These are phyloP conservation scores for Dione vanillae DNA, from an alignment of 2,888 invertebrate genomes.

Conservation along the genomic window DNA sequence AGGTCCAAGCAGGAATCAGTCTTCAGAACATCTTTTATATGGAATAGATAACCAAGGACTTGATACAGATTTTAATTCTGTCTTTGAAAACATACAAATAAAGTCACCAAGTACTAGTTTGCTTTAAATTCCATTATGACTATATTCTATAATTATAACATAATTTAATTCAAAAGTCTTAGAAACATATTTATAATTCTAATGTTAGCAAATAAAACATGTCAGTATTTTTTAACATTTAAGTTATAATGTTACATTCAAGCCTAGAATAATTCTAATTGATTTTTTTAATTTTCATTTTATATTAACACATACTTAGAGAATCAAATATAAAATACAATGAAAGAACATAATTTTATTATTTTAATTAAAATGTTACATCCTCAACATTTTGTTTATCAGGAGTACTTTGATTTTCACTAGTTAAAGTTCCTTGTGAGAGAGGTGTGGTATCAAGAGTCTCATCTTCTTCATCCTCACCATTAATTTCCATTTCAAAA, in stretches of 20 bases:
- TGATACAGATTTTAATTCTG: slow-evolving; percentile 86
- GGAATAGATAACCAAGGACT: slow-evolving; percentile 85
- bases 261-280: neutral
- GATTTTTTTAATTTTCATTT: too few relatives aligned
- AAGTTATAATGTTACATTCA: neutral
- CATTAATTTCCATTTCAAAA: slow-evolving; percentile 97
- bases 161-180: neutral
- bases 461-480: slow-evolving; percentile 93
- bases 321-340: slow-evolving; percentile 4
- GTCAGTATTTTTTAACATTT: too few relatives aligned
- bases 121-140: slow-evolving; percentile 54
- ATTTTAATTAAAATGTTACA: slow-evolving; percentile 27
- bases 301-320: neutral
- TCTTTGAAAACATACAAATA: slow-evolving; percentile 85
- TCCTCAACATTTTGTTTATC: slow-evolving; percentile 49
- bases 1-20: slow-evolving; percentile 75
- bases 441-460: slow-evolving; percentile 76
- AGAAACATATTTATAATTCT: neutral
- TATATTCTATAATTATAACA: neutral
- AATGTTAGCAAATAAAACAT: too few relatives aligned
- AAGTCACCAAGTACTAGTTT: slow-evolving; percentile 75
- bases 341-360: neutral
- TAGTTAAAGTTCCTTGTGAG: slow-evolving; percentile 58
- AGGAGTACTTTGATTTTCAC: slow-evolving; percentile 59
- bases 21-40: slow-evolving; percentile 77